Evolutionary conservation across 2,113 vertebrate genomes (phyloP).

Genomic region (Tragelaphus scriptus): DNA sequence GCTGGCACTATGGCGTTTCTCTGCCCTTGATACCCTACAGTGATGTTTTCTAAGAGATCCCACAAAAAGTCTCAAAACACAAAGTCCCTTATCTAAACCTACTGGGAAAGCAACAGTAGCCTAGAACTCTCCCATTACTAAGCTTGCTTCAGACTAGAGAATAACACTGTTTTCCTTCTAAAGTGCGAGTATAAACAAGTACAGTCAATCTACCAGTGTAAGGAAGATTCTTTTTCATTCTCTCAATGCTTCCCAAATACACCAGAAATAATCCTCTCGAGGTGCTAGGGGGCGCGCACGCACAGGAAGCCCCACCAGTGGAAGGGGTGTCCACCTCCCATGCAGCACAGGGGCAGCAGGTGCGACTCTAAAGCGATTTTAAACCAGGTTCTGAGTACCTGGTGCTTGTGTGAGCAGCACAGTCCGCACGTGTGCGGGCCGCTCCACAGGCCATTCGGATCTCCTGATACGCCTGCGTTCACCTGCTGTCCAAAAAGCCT

Average conservation of each 20-base stretch:
- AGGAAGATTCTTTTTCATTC: background rate
- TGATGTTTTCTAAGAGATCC: slow-evolving; percentile 8
- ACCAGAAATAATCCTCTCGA: background rate
- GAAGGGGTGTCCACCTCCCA: background rate
- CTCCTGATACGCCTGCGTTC: background rate
- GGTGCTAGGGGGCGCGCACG: accelerated
- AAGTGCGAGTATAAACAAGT: slow-evolving; percentile 53
- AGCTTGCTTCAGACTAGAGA: slow-evolving; percentile 36
- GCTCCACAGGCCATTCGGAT: background rate
- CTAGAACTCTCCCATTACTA: background rate
- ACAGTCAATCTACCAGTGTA: background rate
- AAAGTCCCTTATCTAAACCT: slow-evolving; percentile 4
- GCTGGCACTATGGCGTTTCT: background rate
- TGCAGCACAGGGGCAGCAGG: background rate
- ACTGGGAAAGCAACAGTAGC: background rate
- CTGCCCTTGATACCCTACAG: background rate
- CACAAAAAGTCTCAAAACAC: background rate
- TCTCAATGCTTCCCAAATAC: background rate
- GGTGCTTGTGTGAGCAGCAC: background rate
- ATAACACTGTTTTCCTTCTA: slow-evolving; percentile 69
- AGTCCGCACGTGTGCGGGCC: background rate
- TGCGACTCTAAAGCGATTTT: background rate
- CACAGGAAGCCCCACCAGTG: background rate
- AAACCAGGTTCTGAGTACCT: background rate
- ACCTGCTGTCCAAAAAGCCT: background rate